Percentiles rank a stretch among this genome's conserved stretches.
Conservation (phyloP, 2,888 invertebrate species). For the Chorisops tibialis region DNA sequence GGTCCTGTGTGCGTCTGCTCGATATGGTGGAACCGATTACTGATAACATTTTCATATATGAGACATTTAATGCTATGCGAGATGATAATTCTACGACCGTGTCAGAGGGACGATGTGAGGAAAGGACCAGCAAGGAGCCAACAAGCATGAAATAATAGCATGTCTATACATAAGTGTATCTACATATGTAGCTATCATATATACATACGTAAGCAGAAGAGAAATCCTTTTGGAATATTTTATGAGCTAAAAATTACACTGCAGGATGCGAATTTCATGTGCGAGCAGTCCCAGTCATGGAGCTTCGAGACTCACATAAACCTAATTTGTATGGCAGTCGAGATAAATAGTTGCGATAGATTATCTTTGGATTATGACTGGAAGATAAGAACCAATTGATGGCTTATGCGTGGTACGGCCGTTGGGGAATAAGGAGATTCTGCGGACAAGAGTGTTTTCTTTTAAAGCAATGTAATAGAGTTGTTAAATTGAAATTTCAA, state of each 20-base stretch:
- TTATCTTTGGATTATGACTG: constrained; percentile 30
- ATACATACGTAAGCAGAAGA: background rate
- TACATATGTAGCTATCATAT: background rate
- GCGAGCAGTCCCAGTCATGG: background rate
- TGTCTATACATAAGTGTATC: background rate
- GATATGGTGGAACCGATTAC: constrained; percentile 18
- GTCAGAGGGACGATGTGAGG: background rate
- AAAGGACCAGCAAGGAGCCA: background rate
- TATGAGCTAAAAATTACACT: background rate
- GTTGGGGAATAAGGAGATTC: background rate
- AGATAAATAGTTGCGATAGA: constrained; percentile 30
- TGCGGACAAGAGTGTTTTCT: background rate
- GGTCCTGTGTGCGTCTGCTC: background rate
- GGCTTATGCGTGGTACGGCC: background rate
- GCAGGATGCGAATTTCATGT: background rate
- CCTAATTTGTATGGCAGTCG: constrained; percentile 27
- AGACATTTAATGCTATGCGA: constrained; percentile 19
- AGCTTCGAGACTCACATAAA: constrained; percentile 13
- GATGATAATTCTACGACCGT: constrained; percentile 13
- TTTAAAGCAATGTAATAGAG: too few relatives aligned
- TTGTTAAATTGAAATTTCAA: too few relatives aligned
- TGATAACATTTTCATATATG: constrained; percentile 29
- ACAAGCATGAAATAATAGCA: background rate
- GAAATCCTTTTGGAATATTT: background rate
- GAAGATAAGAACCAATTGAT: constrained; percentile 25